Percentiles rank a stretch among this genome's conserved stretches.
Evolutionary conservation across 2,888 invertebrate species (phyloP).

Genomic region (Scaeva pyrastri): DNA sequence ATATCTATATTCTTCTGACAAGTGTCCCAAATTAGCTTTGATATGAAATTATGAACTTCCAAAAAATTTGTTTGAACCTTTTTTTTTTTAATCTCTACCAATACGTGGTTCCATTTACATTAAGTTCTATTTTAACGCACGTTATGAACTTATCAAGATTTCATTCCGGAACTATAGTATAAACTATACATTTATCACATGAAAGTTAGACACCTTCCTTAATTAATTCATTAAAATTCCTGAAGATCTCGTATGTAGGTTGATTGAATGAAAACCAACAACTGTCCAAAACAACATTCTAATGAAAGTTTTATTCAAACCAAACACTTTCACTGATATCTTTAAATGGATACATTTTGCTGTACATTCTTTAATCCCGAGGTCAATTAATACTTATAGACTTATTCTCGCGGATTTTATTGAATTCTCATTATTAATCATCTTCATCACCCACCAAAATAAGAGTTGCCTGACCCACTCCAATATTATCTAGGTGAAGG

Average conservation of each 20-base stretch:
- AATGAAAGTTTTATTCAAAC: slow-evolving; percentile 1
- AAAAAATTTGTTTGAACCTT: too few relatives aligned
- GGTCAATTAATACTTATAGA: slow-evolving; percentile 11
- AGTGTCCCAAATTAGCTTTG: too few relatives aligned
- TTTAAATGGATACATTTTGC: not conserved
- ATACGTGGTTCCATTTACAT: too few relatives aligned
- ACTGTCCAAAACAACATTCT: not conserved
- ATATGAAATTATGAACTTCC: too few relatives aligned
- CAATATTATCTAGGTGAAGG: slow-evolving; percentile 67
- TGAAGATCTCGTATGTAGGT: not conserved
- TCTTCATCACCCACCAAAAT: slow-evolving; percentile 28
- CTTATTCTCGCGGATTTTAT: not conserved
- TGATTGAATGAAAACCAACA: not conserved
- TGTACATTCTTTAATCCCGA: slow-evolving; percentile 7
- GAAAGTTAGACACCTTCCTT: not conserved
- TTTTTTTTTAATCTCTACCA: too few relatives aligned
- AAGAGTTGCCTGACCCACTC: slow-evolving; percentile 38
- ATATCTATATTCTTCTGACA: too few relatives aligned
- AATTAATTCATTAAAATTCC: not conserved
- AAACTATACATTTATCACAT: too few relatives aligned
- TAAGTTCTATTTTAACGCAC: too few relatives aligned
- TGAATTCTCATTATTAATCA: slow-evolving; percentile 56
- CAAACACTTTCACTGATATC: slow-evolving; percentile 16
- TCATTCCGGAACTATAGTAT: not conserved
- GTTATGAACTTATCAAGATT: not conserved